phyloP scores from a whole-genome alignment of 2,113 vertebrate genomes.

The Pluvialis apricaria region DNA sequence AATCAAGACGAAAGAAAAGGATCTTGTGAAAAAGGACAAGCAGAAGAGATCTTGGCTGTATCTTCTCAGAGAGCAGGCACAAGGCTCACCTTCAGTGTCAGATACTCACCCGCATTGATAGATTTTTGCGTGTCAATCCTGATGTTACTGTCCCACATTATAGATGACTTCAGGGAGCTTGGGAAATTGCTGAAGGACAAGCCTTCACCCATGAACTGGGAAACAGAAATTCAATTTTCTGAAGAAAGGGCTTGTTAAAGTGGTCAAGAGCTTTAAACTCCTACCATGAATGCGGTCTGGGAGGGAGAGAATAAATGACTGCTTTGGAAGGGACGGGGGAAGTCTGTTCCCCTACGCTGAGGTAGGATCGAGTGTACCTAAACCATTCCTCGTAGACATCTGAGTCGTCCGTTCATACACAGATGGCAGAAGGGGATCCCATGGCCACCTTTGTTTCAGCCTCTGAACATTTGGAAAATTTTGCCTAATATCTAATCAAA shows the following conservation, averaged over 20 bases:
- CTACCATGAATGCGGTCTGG: background rate
- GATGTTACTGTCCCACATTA: background rate
- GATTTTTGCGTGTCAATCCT: background rate
- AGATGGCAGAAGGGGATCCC: background rate
- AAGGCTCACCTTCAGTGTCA: background rate
- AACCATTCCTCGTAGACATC: background rate
- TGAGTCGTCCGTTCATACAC: fast-evolving
- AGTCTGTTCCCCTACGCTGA: background rate
- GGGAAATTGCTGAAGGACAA: background rate
- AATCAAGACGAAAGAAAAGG: background rate
- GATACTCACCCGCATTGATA: fast-evolving
- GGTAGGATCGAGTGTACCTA: background rate
- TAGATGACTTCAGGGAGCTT: background rate
- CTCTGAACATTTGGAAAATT: background rate
- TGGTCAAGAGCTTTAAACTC: background rate
- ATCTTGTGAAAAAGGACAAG: background rate
- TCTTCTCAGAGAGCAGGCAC: background rate
- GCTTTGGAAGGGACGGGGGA: background rate
- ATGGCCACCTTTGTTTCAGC: background rate
- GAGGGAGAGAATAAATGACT: background rate
- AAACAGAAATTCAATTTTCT: background rate
- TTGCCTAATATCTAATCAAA: background rate
- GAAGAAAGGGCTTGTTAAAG: background rate
- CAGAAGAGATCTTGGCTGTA: background rate
- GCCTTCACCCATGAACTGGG: background rate